Percentiles rank a stretch among this genome's conserved stretches.
phyloP scores from a whole-genome alignment of 1,140 invertebrate species.

The Laupala kohalensis region DNA sequence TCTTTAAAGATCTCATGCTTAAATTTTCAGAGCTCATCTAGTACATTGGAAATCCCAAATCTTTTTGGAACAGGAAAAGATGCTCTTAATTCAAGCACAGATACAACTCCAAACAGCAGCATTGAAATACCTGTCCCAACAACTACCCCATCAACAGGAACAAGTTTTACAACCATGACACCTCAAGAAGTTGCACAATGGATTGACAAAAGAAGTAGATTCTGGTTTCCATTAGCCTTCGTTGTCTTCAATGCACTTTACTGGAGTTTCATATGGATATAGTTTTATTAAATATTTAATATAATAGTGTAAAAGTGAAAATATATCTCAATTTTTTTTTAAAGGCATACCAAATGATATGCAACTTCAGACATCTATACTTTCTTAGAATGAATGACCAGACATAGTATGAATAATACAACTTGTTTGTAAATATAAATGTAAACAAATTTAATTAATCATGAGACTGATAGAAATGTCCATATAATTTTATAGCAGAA shows the following conservation, averaged over 20 bases:
- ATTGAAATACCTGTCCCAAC: slow-evolving; percentile 17
- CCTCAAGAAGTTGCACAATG: slow-evolving; percentile 74
- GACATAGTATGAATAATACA: too few species aligned
- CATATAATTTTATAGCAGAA: too few species aligned
- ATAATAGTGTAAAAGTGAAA: not conserved
- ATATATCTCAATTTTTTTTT: too few species aligned
- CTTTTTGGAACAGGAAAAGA: not conserved
- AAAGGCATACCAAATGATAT: too few species aligned
- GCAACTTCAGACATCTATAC: too few species aligned
- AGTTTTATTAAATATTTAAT: not conserved
- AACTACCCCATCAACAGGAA: slow-evolving; percentile 21
- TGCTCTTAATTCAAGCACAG: slow-evolving; percentile 23
- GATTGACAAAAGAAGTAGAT: slow-evolving; percentile 66
- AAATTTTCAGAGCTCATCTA: slow-evolving; percentile 35
- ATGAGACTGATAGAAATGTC: too few species aligned
- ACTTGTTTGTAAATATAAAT: too few species aligned
- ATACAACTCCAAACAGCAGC: slow-evolving; percentile 26
- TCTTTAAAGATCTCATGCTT: not conserved
- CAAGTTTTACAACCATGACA: slow-evolving; percentile 62
- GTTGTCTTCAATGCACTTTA: slow-evolving; percentile 72
- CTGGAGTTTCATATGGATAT: slow-evolving; percentile 62
- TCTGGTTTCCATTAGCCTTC: slow-evolving; percentile 64
- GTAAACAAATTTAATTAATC: too few species aligned
- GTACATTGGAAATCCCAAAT: slow-evolving; percentile 7
- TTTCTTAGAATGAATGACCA: too few species aligned